Base-by-base conservation (phyloP, 1,140 invertebrate species). In the Macrotrachela quadricornifera region DNA sequence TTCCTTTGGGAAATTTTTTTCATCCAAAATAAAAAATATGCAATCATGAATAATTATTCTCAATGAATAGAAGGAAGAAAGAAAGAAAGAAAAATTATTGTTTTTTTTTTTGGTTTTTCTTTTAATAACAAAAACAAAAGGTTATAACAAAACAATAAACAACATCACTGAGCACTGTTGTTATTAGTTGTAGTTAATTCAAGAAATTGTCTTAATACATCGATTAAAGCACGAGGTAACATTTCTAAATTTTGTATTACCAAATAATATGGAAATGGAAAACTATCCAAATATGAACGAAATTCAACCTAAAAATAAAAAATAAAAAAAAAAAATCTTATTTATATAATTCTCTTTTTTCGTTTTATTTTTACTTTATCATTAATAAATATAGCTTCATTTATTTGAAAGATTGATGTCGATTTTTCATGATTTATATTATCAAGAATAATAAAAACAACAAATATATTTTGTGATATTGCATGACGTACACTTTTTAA, bases 251-350 rank as follows among this genome's bases (percentile, higher is more conserved):
- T 83, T 51, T 83, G 71, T 9, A 97, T 73, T 59, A 97, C 83
- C 18, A 96, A 76, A 67, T 96, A 99, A 73, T 90, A 96, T n/a
- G 90, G 88, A 65, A 99, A 97, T 9, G 92, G 92, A 68, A 99
- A 99, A 56, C 74, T 77, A 59, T 94, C 87, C 75, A 97, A 79
- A 66, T 95, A 95, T 13, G 77, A 76, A 61, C 77, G 68, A 56
- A 82, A 76, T 45, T 71, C 71, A 51, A 49, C 36, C 39, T 46
- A 18, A 53, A 42, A 30, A 45, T 39, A 39, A n/a, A 18, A 17
- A 17, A 13, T 42, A 9, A 52, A 14, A 16, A 39, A 46, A 40
- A 15, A 12, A 38, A 38, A 8, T 38, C 17, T 18, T 9, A 1
- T 14, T 42, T 42, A n/a, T 12, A 42, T 42, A 42, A 42, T 42